Percentiles rank a stretch among this genome's conserved stretches.
Conservation (phyloP, 1,140 invertebrate species). For the Streblospio benedicti region DNA sequence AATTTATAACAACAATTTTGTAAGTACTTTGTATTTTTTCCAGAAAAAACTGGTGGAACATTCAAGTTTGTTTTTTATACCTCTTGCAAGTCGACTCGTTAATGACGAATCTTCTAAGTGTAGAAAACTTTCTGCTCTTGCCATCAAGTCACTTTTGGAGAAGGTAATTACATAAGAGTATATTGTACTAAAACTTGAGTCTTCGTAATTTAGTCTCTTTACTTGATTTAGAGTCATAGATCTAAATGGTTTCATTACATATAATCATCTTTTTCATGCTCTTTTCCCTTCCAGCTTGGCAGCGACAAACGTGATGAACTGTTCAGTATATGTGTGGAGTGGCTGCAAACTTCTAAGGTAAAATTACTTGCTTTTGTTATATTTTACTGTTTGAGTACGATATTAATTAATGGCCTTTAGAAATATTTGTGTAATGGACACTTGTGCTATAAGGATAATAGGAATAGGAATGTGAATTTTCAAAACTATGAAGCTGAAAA, state of each 20-base stretch:
- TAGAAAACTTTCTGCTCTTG: slow-evolving; percentile 37
- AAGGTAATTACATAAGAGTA: slow-evolving; percentile 28
- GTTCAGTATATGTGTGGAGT: slow-evolving; percentile 40
- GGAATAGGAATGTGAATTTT: neutral
- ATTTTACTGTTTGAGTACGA: neutral
- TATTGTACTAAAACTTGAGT: neutral
- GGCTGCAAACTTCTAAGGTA: slow-evolving; percentile 64
- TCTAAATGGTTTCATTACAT: neutral
- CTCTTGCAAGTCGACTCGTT: slow-evolving; percentile 55
- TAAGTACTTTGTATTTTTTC: slow-evolving; percentile 27
- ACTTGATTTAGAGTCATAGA: neutral
- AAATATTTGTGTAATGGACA: no score
- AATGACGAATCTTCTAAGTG: slow-evolving; percentile 48
- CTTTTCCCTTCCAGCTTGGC: slow-evolving; percentile 25
- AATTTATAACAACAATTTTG: neutral
- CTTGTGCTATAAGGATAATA: neutral
- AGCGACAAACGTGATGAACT: slow-evolving; percentile 23
- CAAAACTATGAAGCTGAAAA: no score
- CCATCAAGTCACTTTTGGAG: slow-evolving; percentile 43
- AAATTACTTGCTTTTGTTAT: no score
- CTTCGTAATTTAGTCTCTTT: neutral
- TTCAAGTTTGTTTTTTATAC: slow-evolving; percentile 62
- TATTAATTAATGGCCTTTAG: no score
- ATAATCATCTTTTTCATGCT: neutral
- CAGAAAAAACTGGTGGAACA: slow-evolving; percentile 57